These are phyloP conservation scores for Etheostoma perlongum DNA, from an alignment of 2,797 vertebrate genomes.

Conservation along the genomic window DNA sequence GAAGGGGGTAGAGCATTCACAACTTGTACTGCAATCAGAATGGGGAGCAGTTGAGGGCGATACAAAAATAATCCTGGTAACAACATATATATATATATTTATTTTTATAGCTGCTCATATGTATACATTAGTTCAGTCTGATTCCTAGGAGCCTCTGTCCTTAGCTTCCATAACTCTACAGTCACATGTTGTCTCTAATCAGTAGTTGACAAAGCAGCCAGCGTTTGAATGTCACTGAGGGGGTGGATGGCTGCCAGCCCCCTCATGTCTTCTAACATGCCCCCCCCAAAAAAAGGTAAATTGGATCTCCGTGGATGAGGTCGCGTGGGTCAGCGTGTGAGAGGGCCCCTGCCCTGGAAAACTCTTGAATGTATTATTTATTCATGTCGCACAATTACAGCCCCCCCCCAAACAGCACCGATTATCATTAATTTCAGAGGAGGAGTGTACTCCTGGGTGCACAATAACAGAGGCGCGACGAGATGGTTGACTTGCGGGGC, in stretches of 20 bases:
- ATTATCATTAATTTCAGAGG: constrained; percentile 52
- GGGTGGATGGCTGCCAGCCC: constrained; percentile 40
- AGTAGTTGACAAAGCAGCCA: constrained; percentile 40
- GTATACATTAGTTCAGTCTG: not conserved
- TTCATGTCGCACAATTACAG: constrained; percentile 58
- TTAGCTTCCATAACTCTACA: not conserved
- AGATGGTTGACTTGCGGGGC: constrained; percentile 53
- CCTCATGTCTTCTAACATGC: not conserved
- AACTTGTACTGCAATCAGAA: constrained; percentile 20
- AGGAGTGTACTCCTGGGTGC: constrained; percentile 4
- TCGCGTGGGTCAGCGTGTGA: constrained; percentile 39
- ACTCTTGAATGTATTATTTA: constrained; percentile 48
- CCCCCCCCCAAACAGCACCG: constrained; percentile 6
- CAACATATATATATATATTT: no score
- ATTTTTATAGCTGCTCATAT: no score
- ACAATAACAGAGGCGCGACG: constrained; percentile 61
- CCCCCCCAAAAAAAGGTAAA: constrained; percentile 14
- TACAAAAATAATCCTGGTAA: not conserved
- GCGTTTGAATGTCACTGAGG: constrained; percentile 53
- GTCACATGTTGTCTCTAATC: constrained; percentile 1
- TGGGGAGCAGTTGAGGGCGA: constrained; percentile 22
- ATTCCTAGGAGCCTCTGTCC: not conserved
- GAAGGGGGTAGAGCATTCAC: constrained; percentile 81
- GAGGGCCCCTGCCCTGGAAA: constrained; percentile 32
- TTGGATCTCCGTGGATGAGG: constrained; percentile 35